Percentiles rank a stretch among this genome's conserved stretches.
Evolutionary conservation across 2,888 invertebrate species (phyloP).

Genomic region (Melitaea athalia): DNA sequence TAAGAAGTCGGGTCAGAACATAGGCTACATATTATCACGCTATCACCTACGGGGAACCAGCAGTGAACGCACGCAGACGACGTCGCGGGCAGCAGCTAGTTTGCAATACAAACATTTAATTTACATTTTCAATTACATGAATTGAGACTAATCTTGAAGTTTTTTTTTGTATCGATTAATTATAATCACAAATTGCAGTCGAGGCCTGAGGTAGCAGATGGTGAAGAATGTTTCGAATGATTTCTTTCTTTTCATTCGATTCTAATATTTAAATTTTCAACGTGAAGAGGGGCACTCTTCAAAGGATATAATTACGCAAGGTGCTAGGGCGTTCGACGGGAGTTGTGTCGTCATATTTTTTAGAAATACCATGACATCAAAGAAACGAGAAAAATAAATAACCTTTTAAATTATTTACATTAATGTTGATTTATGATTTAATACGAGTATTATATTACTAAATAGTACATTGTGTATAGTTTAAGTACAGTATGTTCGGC

Average conservation of each 20-base stretch:
- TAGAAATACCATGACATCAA: conserved; percentile 11
- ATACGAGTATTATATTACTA: too few relatives aligned
- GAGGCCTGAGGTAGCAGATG: conserved; percentile 51
- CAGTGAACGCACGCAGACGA: too few relatives aligned
- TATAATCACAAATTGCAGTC: conserved; percentile 37
- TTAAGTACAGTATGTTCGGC: too few relatives aligned
- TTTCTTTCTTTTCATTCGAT: conserved; percentile 44
- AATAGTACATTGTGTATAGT: too few relatives aligned
- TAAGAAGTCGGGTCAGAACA: too few relatives aligned
- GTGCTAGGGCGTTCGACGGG: conserved; percentile 33
- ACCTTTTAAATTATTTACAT: background rate
- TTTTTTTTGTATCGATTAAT: conserved; percentile 28
- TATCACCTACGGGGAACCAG: too few relatives aligned
- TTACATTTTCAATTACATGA: background rate
- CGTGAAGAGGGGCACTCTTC: conserved; percentile 50
- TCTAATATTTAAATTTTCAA: conserved; percentile 44
- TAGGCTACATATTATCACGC: too few relatives aligned
- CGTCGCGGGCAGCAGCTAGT: too few relatives aligned
- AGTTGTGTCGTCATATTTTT: conserved; percentile 16
- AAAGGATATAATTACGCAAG: conserved; percentile 60
- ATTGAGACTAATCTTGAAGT: background rate
- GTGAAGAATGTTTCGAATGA: conserved; percentile 49
- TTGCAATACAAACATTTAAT: too few relatives aligned
- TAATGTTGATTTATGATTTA: too few relatives aligned
- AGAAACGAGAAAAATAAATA: conserved; percentile 2